These are phyloP conservation scores for Zygaena filipendulae DNA, from an alignment of 2,888 invertebrate species.

Conservation along the genomic window DNA sequence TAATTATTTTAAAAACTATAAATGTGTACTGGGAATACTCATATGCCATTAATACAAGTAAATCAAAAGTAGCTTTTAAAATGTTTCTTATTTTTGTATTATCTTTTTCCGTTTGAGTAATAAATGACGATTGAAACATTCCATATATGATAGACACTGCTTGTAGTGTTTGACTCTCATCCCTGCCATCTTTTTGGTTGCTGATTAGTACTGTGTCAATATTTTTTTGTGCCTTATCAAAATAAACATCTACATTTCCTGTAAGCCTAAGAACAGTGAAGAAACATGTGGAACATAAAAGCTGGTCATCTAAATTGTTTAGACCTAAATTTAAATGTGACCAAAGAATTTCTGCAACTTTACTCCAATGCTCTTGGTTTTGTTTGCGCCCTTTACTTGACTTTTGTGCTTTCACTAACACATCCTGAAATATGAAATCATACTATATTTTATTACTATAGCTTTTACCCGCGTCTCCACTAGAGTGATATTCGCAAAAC, in stretches of 20 bases:
- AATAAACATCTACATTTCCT: slow-evolving; percentile 26
- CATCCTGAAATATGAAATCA: slow-evolving; percentile 35
- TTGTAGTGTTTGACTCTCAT: slow-evolving; percentile 21
- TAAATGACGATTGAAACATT: slow-evolving; percentile 47
- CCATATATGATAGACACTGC: slow-evolving; percentile 51
- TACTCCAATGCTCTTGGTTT: too few species aligned
- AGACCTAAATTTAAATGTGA: slow-evolving; percentile 33
- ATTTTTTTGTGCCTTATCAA: slow-evolving; percentile 25
- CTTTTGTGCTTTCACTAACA: slow-evolving; percentile 29
- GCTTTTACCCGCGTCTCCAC: too few species aligned
- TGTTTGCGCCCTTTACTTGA: too few species aligned
- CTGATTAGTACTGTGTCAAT: slow-evolving; percentile 23
- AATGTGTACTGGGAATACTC: slow-evolving; percentile 64
- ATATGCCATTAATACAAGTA: slow-evolving; percentile 42
- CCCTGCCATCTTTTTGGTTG: slow-evolving; percentile 17
- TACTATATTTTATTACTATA: too few species aligned
- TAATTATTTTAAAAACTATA: slow-evolving; percentile 58
- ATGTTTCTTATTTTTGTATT: slow-evolving; percentile 18
- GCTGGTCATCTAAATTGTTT: slow-evolving; percentile 43
- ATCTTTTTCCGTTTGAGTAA: slow-evolving; percentile 21
- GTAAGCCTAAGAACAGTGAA: slow-evolving; percentile 32
- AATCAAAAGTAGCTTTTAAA: slow-evolving; percentile 29
- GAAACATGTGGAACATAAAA: slow-evolving; percentile 50
- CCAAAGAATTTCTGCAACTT: slow-evolving; percentile 32
- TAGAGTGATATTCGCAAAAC: too few species aligned